Percentiles rank a stretch among this genome's conserved stretches.
Conservation (phyloP, 2,888 invertebrate species). For the Aromia moschata region DNA sequence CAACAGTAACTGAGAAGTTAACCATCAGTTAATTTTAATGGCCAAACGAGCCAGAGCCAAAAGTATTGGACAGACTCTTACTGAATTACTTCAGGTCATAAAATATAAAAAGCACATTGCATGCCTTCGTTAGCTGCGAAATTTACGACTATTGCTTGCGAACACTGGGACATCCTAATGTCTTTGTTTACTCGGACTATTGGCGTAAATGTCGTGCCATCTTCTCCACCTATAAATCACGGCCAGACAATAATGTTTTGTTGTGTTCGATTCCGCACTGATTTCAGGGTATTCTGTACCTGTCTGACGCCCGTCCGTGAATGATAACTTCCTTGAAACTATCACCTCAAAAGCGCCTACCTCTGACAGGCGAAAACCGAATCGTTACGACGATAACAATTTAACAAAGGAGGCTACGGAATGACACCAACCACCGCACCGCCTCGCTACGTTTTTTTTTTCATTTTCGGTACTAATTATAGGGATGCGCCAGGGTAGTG, state of each 20-base stretch:
- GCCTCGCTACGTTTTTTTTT: constrained; percentile 31
- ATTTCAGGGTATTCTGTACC: constrained; percentile 40
- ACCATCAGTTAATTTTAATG: too few relatives aligned
- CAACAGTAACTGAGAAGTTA: too few relatives aligned
- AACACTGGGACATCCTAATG: constrained; percentile 34
- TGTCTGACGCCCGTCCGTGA: constrained; percentile 43
- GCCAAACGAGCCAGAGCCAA: too few relatives aligned
- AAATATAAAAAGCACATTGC: not conserved
- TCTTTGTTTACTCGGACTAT: constrained; percentile 40
- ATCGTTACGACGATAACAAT: constrained; percentile 11
- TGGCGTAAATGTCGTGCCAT: constrained; percentile 38
- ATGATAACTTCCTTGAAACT: constrained; percentile 46
- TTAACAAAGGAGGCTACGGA: constrained; percentile 8
- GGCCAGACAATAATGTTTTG: constrained; percentile 36
- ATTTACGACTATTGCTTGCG: constrained; percentile 40
- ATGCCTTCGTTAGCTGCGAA: constrained; percentile 36
- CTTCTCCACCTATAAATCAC: constrained; percentile 40
- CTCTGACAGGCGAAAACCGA: constrained; percentile 33
- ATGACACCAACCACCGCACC: constrained; percentile 23
- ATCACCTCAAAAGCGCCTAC: constrained; percentile 45
- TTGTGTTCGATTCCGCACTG: constrained; percentile 45
- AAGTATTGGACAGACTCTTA: too few relatives aligned
- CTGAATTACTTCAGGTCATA: too few relatives aligned
- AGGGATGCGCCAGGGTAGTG: constrained; percentile 26
- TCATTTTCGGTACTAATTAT: constrained; percentile 30